A percentile compares a stretch with the other conserved stretches of the same genome.
Evolutionary conservation across 2,797 vertebrate species (phyloP).

Genomic region (Morelia viridis): DNA sequence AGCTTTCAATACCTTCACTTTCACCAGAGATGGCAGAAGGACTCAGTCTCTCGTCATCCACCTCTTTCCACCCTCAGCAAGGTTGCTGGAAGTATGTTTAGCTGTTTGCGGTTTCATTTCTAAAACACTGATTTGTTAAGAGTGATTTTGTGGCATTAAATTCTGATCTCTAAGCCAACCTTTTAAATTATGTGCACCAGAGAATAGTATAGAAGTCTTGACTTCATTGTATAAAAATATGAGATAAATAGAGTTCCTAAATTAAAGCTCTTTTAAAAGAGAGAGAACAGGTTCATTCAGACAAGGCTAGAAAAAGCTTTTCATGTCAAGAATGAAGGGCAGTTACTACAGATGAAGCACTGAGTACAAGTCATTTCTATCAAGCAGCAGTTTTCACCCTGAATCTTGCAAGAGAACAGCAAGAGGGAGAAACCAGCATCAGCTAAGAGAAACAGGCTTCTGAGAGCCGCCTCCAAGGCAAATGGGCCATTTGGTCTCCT

Average conservation of each 20-base stretch:
- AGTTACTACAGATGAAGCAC: neutral
- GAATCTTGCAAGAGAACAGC: neutral
- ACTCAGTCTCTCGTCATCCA: neutral
- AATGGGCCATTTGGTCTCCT: slow-evolving; percentile 34
- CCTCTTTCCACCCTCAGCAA: neutral
- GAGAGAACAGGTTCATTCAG: neutral
- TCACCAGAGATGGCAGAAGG: neutral
- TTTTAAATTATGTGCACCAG: neutral
- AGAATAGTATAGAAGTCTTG: neutral
- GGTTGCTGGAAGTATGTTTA: neutral
- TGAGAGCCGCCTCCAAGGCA: slow-evolving; percentile 33
- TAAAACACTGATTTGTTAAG: neutral
- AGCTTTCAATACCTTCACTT: neutral
- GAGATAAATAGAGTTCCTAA: neutral
- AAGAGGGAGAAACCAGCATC: neutral
- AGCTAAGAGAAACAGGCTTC: slow-evolving; percentile 15
- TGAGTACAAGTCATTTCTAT: neutral
- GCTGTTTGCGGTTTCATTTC: neutral
- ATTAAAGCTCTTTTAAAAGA: neutral
- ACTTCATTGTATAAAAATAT: neutral
- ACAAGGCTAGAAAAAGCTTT: neutral
- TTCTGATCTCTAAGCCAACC: neutral
- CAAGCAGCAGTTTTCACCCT: neutral
- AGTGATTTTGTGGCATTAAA: neutral
- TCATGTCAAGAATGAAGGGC: neutral